Conservation (phyloP, 2,797 vertebrate genomes). For the Urosaurus nigricauda region DNA sequence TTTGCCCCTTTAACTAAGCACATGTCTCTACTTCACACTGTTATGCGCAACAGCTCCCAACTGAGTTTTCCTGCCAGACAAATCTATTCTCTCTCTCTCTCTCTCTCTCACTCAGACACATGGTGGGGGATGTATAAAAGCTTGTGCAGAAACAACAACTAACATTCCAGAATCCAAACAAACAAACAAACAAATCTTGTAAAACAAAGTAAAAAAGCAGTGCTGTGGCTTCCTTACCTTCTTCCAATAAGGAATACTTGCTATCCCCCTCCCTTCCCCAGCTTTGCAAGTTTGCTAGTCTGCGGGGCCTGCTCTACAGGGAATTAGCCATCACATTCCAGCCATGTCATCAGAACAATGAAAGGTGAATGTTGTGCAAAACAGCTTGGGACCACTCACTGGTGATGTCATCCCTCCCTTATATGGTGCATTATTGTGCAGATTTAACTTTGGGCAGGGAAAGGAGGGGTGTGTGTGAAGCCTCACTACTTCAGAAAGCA, state of each 20-base stretch:
- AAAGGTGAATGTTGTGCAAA: constrained; percentile 85
- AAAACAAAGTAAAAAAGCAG: constrained; percentile 39
- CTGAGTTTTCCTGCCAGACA: constrained; percentile 51
- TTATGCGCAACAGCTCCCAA: constrained; percentile 53
- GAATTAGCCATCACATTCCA: constrained; percentile 83
- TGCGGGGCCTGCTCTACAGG: constrained; percentile 70
- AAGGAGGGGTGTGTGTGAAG: constrained; percentile 75
- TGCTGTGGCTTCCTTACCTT: constrained; percentile 70
- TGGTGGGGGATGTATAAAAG: no score
- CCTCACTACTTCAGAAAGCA: constrained; percentile 47
- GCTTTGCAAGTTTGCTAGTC: constrained; percentile 56
- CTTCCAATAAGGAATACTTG: constrained; percentile 60
- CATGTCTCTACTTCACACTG: constrained; percentile 51
- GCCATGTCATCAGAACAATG: constrained; percentile 83
- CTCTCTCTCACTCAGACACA: neutral
- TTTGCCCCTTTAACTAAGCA: constrained; percentile 42
- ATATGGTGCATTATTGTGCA: constrained; percentile 81
- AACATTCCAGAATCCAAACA: constrained; percentile 42
- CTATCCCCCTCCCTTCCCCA: constrained; percentile 8
- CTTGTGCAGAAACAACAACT: neutral
- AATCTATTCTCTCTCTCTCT: neutral
- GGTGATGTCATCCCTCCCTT: constrained; percentile 87
- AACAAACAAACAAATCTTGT: no score
- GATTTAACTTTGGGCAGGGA: constrained; percentile 79
- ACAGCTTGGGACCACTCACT: constrained; percentile 77